Evolutionary conservation across 1,140 invertebrate species (phyloP).

Genomic region (Caerostris darwini): DNA sequence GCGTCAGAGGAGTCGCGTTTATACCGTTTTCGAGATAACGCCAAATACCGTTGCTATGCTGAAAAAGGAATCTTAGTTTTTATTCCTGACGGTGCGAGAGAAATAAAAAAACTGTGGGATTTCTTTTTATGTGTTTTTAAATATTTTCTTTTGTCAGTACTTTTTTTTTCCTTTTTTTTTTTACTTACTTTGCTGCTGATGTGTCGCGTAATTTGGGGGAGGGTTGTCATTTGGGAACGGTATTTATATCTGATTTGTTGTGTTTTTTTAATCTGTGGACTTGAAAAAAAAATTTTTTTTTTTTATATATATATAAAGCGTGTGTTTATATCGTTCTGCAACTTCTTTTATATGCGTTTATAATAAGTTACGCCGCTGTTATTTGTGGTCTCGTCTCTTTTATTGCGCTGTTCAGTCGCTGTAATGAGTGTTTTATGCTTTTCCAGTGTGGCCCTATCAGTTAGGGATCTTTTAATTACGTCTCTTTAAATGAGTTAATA

Average conservation of each 20-base stretch:
- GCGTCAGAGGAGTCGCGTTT: background rate
- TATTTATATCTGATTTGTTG: slow-evolving; percentile 49
- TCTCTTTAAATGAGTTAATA: slow-evolving; percentile 46
- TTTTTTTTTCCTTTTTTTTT: background rate
- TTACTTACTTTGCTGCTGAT: background rate
- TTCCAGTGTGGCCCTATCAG: background rate
- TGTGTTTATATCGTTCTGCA: slow-evolving; percentile 12
- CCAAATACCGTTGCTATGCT: background rate
- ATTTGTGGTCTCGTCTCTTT: slow-evolving; percentile 18
- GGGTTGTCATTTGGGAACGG: slow-evolving; percentile 10
- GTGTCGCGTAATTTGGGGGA: slow-evolving; percentile 33
- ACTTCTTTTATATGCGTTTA: slow-evolving; percentile 12
- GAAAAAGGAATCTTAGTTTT: slow-evolving; percentile 62
- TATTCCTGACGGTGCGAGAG: slow-evolving; percentile 8
- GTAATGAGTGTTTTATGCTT: slow-evolving; percentile 25
- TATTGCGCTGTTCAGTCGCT: slow-evolving; percentile 35
- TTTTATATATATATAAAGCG: no score
- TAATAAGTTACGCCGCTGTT: slow-evolving; percentile 39
- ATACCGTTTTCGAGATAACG: slow-evolving; percentile 43
- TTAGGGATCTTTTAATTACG: slow-evolving; percentile 15
- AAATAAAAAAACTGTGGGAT: slow-evolving; percentile 48
- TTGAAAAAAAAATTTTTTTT: background rate
- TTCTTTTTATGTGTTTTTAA: slow-evolving; percentile 72
- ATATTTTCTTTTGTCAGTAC: slow-evolving; percentile 67
- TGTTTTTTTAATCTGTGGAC: slow-evolving; percentile 3